Percentiles rank a stretch among this genome's conserved stretches.
These are phyloP conservation scores for Oscheius sp. DNA, from an alignment of 2,888 invertebrate genomes.

Conservation along the genomic window DNA sequence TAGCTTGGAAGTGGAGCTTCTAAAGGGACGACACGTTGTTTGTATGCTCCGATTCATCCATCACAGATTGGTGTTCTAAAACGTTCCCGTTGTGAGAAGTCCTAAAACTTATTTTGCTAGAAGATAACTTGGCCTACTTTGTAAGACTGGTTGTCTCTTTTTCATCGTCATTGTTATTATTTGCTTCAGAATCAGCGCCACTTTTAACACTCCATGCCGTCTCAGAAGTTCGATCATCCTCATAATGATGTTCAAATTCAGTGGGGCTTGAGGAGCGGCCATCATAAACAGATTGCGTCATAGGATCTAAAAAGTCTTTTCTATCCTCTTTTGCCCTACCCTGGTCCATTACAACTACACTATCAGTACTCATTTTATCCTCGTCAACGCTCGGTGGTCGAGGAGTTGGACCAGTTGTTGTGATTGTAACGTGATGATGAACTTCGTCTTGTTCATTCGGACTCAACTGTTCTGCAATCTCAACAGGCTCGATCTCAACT, in stretches of 20 bases:
- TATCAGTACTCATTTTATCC: conserved; percentile 44
- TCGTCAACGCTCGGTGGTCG: conserved; percentile 19
- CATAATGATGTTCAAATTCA: conserved; percentile 13
- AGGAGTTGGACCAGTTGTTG: conserved; percentile 18
- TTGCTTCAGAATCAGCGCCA: conserved; percentile 3
- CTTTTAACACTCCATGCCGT: conserved; percentile 15
- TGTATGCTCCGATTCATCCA: conserved; percentile 21
- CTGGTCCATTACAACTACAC: conserved; percentile 43
- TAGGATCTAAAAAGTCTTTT: neutral
- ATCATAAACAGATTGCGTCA: conserved; percentile 21
- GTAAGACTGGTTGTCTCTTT: conserved; percentile 2
- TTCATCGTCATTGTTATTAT: conserved; percentile 13
- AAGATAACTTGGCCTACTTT: neutral
- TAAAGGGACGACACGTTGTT: conserved; percentile 24
- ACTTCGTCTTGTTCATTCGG: conserved; percentile 7
- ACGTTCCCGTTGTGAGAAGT: conserved; percentile 26
- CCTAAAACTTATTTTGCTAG: too few species aligned
- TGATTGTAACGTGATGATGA: conserved; percentile 21
- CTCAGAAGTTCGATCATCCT: conserved; percentile 11
- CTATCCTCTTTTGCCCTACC: conserved; percentile 7
- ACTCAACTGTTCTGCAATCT: conserved; percentile 12
- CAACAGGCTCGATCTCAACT: conserved; percentile 17
- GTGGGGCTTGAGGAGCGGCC: neutral
- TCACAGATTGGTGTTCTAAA: conserved; percentile 23
- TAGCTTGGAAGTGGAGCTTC: neutral